phyloP scores from a whole-genome alignment of 2,797 vertebrate species.

The Selene dorsalis region DNA sequence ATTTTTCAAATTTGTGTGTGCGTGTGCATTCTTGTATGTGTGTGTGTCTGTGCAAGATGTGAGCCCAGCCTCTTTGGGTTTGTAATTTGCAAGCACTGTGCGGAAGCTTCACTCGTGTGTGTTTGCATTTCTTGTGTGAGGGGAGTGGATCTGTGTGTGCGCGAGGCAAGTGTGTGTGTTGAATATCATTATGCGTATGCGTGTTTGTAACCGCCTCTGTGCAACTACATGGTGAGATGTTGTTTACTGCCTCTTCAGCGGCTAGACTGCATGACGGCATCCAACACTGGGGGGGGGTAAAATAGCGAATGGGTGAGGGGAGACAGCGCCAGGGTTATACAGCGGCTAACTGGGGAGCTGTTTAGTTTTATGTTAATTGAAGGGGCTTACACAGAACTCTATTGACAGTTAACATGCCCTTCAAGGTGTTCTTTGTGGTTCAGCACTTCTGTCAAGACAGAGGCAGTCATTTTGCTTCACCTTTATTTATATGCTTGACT shows the following conservation, averaged over 20 bases:
- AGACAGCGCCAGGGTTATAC: slow-evolving; percentile 76
- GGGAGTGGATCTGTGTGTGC: slow-evolving; percentile 14
- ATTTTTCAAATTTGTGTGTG: slow-evolving; percentile 77
- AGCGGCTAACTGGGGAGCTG: slow-evolving; percentile 80
- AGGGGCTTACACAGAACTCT: slow-evolving; percentile 86
- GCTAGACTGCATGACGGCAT: slow-evolving; percentile 75
- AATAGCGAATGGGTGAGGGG: slow-evolving; percentile 59
- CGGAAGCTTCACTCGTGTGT: slow-evolving; percentile 58
- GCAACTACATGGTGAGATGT: slow-evolving; percentile 77
- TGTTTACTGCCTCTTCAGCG: slow-evolving; percentile 76
- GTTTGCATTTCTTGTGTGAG: slow-evolving; percentile 63
- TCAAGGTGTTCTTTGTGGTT: slow-evolving; percentile 95
- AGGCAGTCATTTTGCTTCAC: slow-evolving; percentile 94
- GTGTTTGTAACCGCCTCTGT: slow-evolving; percentile 73
- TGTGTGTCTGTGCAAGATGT: slow-evolving; percentile 38
- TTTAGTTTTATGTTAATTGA: slow-evolving; percentile 90
- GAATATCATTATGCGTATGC: slow-evolving; percentile 76
- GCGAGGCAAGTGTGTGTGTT: slow-evolving; percentile 2
- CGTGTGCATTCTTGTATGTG: slow-evolving; percentile 50
- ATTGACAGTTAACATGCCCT: slow-evolving; percentile 90
- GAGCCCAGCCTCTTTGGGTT: slow-evolving; percentile 64
- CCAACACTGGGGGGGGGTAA: slow-evolving; percentile 36
- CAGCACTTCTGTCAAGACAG: slow-evolving; percentile 98
- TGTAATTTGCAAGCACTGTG: slow-evolving; percentile 74
- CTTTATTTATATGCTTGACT: slow-evolving; percentile 98